Base-by-base conservation (phyloP, 2,888 invertebrate genomes). In the Yponomeuta sedellus region DNA sequence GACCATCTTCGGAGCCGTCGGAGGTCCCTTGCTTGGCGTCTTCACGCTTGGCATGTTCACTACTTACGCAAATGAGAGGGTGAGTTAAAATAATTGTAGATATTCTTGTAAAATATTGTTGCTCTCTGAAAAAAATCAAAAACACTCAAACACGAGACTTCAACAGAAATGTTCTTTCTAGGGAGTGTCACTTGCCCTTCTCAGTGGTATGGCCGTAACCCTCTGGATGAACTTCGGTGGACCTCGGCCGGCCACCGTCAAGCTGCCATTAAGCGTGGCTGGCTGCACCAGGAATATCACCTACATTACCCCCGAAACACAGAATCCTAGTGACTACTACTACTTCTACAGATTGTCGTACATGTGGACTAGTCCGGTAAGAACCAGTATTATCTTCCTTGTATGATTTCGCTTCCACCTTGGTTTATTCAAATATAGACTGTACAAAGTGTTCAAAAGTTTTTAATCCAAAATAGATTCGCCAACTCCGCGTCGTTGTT, bases 11-110 rank as follows among this genome's bases (percentile, higher is more conserved):
- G 97, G 97, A 1, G 95, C 97, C 0, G 94, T 96, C 2, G 97
- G 97, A 0, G 97, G 97, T 0, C 97, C 97, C 0, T 81, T 97
- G n/a, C 86, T 97, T 28, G 97, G 95, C 0, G 87, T 97, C 1
- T 98, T 97, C 78, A 95, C 96, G 0, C 85, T 97, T 39, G 97
- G 97, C 72, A 97, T 98, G 96, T 94, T 95, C 71, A 94, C 95
- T 57, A 94, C 95, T 16, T 92, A 86, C 66, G 94, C 95, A 6
- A 96, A 95, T 77, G 93, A 97, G 82, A 91, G 86, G 80, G 94
- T 94, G 76, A 85, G 85, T 77, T 6, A 59, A 59, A 58, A 58
- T 25, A 25, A 20, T 0, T 8, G 25, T 25, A 4, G 5, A 25
- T 25, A 25, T 25, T 25, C 2, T 25, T 25, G 25, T 25, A 25